Percentiles rank a stretch among this genome's conserved stretches.
phyloP scores from a whole-genome alignment of 2,797 vertebrate genomes.

The Pseudocheirus occidentalis region DNA sequence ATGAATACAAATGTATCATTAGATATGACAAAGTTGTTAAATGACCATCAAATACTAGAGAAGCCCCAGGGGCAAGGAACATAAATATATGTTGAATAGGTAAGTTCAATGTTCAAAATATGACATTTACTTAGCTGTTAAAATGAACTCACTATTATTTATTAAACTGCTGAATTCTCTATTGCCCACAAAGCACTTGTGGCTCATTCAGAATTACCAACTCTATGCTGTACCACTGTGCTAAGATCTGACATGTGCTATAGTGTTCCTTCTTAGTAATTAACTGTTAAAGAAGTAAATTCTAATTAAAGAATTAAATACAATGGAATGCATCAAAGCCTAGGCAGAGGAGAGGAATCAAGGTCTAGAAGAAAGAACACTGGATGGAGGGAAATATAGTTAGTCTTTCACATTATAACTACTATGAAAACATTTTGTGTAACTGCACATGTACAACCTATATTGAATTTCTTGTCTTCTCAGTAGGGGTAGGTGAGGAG shows the following conservation, averaged over 20 bases:
- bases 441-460: no score
- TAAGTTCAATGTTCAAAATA: not conserved
- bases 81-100: not conserved
- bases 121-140: not conserved
- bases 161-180: not conserved
- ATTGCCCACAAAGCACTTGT: not conserved
- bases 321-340: not conserved
- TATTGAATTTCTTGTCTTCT: no score
- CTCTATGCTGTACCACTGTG: not conserved
- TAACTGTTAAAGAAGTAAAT: not conserved
- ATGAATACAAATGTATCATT: rapidly evolving
- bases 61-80: not conserved
- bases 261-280: not conserved
- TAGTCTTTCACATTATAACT: no score
- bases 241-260: not conserved
- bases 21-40: not conserved
- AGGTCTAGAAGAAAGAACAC: not conserved
- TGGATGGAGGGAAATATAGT: no score
- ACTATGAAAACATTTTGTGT: no score
- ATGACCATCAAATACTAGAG: not conserved
- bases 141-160: not conserved
- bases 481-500: no score
- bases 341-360: not conserved
- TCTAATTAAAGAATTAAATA: not conserved
- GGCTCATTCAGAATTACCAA: not conserved